Evolutionary conservation across 2,113 vertebrate genomes (phyloP).

Genomic region (Odocoileus hemionus): DNA sequence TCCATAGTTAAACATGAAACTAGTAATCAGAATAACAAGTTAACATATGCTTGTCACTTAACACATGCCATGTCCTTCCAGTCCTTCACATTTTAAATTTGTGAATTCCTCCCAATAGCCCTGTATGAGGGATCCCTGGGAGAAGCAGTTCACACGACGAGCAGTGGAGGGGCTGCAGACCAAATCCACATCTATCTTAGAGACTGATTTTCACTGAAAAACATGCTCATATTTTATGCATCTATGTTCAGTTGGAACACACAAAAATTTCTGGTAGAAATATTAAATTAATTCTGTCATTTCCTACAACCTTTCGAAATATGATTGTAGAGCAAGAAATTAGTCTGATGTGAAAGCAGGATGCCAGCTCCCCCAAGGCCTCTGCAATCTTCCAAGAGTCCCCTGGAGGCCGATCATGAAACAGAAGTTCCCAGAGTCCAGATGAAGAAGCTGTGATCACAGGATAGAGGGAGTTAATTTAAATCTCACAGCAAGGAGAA

Average conservation of each 20-base stretch:
- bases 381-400: neutral
- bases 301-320: neutral
- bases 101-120: neutral
- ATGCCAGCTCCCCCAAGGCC: neutral
- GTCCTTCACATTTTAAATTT: neutral
- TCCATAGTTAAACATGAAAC: neutral
- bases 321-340: neutral
- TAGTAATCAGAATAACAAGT: neutral
- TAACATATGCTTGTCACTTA: neutral
- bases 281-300: neutral
- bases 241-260: neutral
- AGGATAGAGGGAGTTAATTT: accelerated
- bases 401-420: neutral
- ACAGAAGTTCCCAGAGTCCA: neutral
- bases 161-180: neutral
- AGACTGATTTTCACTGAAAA: neutral
- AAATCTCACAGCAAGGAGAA: neutral
- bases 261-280: neutral
- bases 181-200: neutral
- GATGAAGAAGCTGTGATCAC: neutral
- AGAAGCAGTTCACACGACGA: neutral
- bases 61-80: neutral
- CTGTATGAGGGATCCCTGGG: neutral
- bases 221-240: neutral
- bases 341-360: neutral